Evolutionary conservation across 92 coral and sea anemone species (phyloP), one percentile per base, ranked within the genome.

Genomic region (Ricordea florida): DNA sequence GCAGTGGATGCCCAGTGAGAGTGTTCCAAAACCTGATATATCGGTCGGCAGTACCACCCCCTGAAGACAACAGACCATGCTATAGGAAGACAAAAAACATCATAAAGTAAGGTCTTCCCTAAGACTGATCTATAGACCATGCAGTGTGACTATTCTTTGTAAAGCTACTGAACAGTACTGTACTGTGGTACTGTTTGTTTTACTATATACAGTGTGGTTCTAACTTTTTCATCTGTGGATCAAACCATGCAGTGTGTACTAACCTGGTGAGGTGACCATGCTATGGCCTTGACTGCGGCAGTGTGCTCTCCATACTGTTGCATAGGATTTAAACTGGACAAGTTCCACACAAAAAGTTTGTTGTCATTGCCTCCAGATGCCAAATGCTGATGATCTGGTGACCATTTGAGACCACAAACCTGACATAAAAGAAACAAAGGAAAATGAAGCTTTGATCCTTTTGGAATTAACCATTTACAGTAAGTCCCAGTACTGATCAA

Each of bases 221-320:
- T n/a, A n/a, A n/a, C n/a, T n/a, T n/a, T n/a, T n/a, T n/a, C n/a
- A n/a, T n/a, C n/a, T n/a, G n/a, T n/a, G n/a, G n/a, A n/a, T n/a
- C n/a, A n/a, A n/a, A n/a, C n/a, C n/a, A n/a, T n/a, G 10, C 26
- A 22, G 29, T 16, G 0, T 38, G 34, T n/a, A 65, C 26, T 11
- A 67, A 96, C 99, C 97, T 96, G 99, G 72, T 96, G 99, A 0
- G 99, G 99, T 2, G 99, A 96, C 99, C 99, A 96, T 2, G 99
- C 87, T 31, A 96, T 96, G 46, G 99, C 99, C 56, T 96, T 96
- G 53, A 96, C 99, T 7, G 99, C 99, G 3, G 99, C 99, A 3
- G 97, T 88, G 62, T 96, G 99, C 73, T 96, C 99, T 60, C 92
- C 87, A 43, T 96, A 96, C 82, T 96, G 99, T 45, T 96, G 99